Base-by-base conservation (phyloP, 2,113 vertebrate species). In the Tretioscincus oriximinensis region DNA sequence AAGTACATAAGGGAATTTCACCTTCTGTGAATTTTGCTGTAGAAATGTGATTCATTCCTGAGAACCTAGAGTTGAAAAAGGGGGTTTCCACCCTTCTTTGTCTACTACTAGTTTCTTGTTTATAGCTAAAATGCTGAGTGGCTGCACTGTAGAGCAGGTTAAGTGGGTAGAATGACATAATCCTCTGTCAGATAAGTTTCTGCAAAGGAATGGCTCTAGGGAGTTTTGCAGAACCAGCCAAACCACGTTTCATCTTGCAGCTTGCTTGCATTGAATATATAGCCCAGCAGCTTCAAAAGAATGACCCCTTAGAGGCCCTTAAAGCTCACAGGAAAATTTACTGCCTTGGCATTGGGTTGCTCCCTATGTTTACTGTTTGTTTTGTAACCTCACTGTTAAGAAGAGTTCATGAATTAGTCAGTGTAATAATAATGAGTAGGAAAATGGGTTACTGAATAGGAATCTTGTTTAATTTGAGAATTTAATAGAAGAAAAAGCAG, bases 1-100 rank as follows among this genome's bases (percentile, higher is more conserved):
- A 89, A 90, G 85, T 73, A 76, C 82, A 81, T 47, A 84, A 68
- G 81, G 84, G 89, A 90, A 88, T 91, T 88, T 87, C 14, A 66
- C 80, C 63, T 20, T 21, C 83, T 63, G 24, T 63, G 61, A 8
- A 41, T 22, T 63, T 63, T 22, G 7, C 21, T 63, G 61, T 26
- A 22, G 11, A 1, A 0, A 11, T 67, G 71, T 86, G 78, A 69
- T 86, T 76, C 89, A 85, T 81, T 77, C 28, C 80, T 51, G 75
- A 78, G 78, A 29, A 29, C 67, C 9, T 2, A n/a, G 0, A 0
- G 7, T 5, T 29, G 35, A 49, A 41, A 51, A 80, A 31, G 31
- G 60, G 64, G 71, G 29, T 74, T 24, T 41, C 7, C 71, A 24
- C 28, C 20, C 14, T 41, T 45, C 20, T 41, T 45, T n/a, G 4